A percentile compares a stretch with the other conserved stretches of the same genome.
phyloP scores from a whole-genome alignment of 2,888 invertebrate genomes.

The Drosophila phalerata region DNA sequence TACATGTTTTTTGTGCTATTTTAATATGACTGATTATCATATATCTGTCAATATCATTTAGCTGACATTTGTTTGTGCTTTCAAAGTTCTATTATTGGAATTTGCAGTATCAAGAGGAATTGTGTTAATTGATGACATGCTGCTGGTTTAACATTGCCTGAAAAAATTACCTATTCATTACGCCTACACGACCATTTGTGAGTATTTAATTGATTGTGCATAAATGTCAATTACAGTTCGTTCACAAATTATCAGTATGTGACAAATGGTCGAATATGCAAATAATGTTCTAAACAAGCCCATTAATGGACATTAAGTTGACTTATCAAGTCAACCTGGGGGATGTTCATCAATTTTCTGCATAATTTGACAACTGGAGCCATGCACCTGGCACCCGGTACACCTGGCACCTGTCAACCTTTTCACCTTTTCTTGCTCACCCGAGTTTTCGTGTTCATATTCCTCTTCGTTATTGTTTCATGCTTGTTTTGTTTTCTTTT shows the following conservation, averaged over 20 bases:
- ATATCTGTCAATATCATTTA: background rate
- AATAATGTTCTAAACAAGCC: background rate
- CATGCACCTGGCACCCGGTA: background rate
- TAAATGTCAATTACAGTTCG: background rate
- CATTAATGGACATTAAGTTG: background rate
- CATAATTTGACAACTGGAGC: background rate
- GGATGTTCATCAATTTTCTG: background rate
- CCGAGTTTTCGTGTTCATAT: background rate
- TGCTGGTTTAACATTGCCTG: background rate
- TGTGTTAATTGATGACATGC: background rate
- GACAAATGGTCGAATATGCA: constrained; percentile 6
- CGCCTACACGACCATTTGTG: background rate
- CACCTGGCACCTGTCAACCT: constrained; percentile 12
- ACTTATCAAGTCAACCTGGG: background rate
- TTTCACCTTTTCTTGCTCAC: constrained; percentile 17
- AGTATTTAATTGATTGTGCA: constrained; percentile 6
- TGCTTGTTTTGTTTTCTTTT: constrained; percentile 1
- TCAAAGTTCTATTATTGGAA: background rate
- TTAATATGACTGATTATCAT: background rate
- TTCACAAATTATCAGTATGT: constrained; percentile 9
- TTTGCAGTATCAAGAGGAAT: background rate
- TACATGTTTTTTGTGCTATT: background rate
- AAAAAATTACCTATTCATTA: background rate
- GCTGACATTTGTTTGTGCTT: background rate
- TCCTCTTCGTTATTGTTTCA: background rate